A percentile compares a stretch with the other conserved stretches of the same genome.
Conservation (phyloP, 2,113 vertebrate species). For the Phaetusa simplex region DNA sequence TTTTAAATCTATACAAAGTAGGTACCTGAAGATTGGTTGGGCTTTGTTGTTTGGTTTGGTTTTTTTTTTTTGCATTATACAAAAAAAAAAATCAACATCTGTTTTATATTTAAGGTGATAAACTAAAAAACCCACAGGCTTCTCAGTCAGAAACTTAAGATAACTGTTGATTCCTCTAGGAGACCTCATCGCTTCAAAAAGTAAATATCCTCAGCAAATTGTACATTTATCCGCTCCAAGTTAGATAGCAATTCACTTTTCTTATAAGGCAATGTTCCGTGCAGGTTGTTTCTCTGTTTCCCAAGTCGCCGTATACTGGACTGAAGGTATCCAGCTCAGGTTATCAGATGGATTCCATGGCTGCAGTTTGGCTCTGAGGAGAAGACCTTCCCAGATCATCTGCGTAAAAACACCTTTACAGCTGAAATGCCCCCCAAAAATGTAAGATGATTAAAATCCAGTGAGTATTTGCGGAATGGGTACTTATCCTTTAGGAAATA, state of each 20-base stretch:
- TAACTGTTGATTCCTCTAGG: neutral
- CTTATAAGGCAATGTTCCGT: neutral
- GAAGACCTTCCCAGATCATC: neutral
- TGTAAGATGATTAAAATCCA: neutral
- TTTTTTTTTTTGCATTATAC: neutral
- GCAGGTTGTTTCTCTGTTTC: neutral
- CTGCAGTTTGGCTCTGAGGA: neutral
- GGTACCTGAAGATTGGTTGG: neutral
- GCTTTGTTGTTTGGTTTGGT: no score
- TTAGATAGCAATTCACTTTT: neutral
- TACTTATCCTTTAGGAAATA: neutral
- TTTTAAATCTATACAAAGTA: neutral
- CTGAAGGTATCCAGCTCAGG: neutral
- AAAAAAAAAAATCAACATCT: neutral
- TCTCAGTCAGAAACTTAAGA: neutral
- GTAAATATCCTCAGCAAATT: conserved; percentile 18
- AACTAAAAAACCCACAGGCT: neutral
- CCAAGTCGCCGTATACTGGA: neutral
- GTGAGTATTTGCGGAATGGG: neutral
- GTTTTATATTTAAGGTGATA: neutral
- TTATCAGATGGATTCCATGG: neutral
- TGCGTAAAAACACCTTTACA: neutral
- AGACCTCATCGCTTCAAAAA: neutral
- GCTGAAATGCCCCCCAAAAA: neutral
- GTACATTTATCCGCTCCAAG: neutral